Evolutionary conservation across 2,888 invertebrate genomes (phyloP).

Genomic region (Acanthosepion lycidas): DNA sequence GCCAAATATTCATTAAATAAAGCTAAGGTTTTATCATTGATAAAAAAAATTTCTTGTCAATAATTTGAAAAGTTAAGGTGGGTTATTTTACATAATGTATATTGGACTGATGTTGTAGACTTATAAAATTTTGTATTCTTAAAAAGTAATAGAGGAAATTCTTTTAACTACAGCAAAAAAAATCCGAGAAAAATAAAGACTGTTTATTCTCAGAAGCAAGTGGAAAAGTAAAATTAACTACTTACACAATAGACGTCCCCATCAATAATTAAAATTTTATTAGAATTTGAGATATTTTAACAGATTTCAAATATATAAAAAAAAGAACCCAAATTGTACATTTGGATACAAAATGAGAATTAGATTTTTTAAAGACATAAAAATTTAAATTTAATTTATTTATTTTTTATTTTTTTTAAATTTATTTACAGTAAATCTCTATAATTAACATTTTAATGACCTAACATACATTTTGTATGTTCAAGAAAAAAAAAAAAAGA

Average conservation of each 20-base stretch:
- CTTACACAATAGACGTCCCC: no score
- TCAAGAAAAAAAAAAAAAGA: neutral
- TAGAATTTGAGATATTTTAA: neutral
- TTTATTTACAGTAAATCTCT: neutral
- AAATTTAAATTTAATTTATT: neutral
- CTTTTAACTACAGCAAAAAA: no score
- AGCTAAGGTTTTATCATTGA: neutral
- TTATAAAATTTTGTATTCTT: neutral
- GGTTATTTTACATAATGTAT: no score
- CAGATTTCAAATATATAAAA: neutral
- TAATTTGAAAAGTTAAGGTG: no score
- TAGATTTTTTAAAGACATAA: neutral
- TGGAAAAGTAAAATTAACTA: no score
- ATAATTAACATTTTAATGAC: neutral
- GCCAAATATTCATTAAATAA: neutral
- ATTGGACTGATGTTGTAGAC: no score
- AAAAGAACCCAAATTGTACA: neutral
- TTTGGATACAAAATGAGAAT: neutral
- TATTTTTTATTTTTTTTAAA: no score
- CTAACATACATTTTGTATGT: slow-evolving; percentile 21
- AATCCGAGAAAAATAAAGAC: no score
- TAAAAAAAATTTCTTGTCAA: no score
- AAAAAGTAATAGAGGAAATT: neutral
- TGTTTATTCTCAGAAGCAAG: no score
- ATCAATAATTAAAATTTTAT: neutral